phyloP scores from a whole-genome alignment of 1,140 invertebrate species.

The Scaptomyza pallida region DNA sequence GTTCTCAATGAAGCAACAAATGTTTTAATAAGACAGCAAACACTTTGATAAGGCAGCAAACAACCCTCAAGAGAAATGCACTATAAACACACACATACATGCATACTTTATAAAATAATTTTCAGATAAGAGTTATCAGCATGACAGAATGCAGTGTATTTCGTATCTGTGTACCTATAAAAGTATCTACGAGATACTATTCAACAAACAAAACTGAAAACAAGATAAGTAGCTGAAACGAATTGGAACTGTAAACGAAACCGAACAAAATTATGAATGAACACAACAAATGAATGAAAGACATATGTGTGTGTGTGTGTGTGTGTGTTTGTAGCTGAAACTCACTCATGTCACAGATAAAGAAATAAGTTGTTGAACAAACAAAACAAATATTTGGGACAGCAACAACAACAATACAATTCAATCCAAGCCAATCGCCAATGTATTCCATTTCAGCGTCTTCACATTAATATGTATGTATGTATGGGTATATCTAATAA shows the following conservation, averaged over 20 bases:
- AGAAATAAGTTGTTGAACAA: conserved; percentile 44
- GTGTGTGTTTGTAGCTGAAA: conserved; percentile 50
- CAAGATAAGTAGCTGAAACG: conserved; percentile 43
- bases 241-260: conserved; percentile 57
- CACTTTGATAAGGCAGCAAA: conserved; percentile 16
- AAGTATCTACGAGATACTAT: conserved; percentile 58
- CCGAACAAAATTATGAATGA: conserved; percentile 56
- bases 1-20: conserved; percentile 24
- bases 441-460: conserved; percentile 42
- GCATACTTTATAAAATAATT: background rate
- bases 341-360: conserved; percentile 59
- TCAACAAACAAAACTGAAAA: conserved; percentile 12
- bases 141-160: conserved; percentile 28
- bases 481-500: conserved; percentile 32
- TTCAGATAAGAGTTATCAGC: conserved; percentile 59
- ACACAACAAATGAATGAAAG: conserved; percentile 65
- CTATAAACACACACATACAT: background rate
- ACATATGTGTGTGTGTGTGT: conserved; percentile 17
- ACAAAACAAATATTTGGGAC: conserved; percentile 24
- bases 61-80: conserved; percentile 29
- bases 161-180: conserved; percentile 37
- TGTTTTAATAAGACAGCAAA: conserved; percentile 36
- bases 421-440: conserved; percentile 35
- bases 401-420: conserved; percentile 31
- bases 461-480: background rate